These are phyloP conservation scores for Ceyx margarethae DNA, from an alignment of 2,113 vertebrate genomes.

Conservation along the genomic window DNA sequence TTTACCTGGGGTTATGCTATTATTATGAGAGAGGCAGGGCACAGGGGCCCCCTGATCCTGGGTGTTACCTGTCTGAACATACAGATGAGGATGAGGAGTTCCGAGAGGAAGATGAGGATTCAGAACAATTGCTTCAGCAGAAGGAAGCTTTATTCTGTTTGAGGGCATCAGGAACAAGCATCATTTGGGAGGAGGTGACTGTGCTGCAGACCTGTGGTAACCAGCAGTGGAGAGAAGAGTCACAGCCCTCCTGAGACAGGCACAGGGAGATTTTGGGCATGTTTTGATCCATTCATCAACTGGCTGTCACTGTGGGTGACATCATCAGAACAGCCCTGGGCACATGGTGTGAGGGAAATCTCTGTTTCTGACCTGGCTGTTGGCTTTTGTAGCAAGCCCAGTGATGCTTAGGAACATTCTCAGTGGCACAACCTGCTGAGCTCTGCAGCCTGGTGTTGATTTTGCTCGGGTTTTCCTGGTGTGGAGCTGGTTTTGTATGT, in stretches of 20 bases:
- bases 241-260: not conserved
- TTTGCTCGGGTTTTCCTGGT: not conserved
- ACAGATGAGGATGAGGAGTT: not conserved
- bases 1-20: no score
- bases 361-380: not conserved
- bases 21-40: no score
- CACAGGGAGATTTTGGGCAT: not conserved
- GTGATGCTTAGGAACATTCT: not conserved
- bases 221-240: not conserved
- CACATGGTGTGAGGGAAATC: not conserved
- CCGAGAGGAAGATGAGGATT: not conserved
- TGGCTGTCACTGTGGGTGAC: accelerated
- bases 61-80: no score
- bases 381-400: not conserved
- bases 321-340: not conserved
- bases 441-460: not conserved
- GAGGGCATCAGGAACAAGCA: not conserved
- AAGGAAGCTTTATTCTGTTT: not conserved
- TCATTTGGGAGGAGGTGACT: not conserved
- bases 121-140: not conserved
- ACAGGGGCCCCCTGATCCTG: no score
- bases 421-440: not conserved
- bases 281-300: not conserved
- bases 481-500: not conserved
- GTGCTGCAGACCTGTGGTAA: not conserved